These are phyloP conservation scores for Rallus crepitans DNA, from an alignment of 2,797 vertebrate genomes.

Conservation along the genomic window DNA sequence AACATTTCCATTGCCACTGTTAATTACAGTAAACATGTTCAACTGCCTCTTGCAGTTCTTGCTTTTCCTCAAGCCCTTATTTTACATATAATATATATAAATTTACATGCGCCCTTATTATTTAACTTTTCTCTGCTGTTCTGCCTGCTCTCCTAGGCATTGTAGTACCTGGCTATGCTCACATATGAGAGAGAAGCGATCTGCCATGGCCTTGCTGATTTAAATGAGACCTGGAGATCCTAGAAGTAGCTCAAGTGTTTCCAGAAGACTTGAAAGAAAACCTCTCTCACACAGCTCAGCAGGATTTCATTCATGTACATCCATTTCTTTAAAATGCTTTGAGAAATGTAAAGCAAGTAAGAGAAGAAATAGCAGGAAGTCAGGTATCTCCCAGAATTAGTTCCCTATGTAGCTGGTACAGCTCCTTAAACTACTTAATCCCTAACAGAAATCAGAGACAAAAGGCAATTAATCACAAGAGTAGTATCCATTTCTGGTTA, in stretches of 20 bases:
- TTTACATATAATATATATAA: too few species aligned
- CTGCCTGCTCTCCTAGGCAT: neutral
- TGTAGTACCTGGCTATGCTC: neutral
- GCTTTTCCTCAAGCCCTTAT: neutral
- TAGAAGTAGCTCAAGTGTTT: neutral
- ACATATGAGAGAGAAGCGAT: neutral
- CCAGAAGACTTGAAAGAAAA: neutral
- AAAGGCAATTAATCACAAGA: neutral
- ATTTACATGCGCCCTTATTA: neutral
- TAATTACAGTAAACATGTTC: neutral
- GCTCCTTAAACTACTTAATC: neutral
- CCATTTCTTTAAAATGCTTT: neutral
- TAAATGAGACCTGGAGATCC: neutral
- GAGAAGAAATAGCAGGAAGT: neutral
- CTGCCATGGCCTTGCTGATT: neutral
- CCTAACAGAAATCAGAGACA: constrained; percentile 10
- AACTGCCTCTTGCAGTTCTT: neutral
- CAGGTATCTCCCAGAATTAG: neutral
- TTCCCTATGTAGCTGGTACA: neutral
- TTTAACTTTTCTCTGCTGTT: neutral
- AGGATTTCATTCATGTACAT: neutral
- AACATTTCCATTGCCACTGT: neutral
- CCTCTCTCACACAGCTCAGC: neutral
- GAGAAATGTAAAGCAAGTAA: neutral
- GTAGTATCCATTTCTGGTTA: neutral